phyloP scores from a whole-genome alignment of 2,888 invertebrate genomes.

The Dicycla oo region DNA sequence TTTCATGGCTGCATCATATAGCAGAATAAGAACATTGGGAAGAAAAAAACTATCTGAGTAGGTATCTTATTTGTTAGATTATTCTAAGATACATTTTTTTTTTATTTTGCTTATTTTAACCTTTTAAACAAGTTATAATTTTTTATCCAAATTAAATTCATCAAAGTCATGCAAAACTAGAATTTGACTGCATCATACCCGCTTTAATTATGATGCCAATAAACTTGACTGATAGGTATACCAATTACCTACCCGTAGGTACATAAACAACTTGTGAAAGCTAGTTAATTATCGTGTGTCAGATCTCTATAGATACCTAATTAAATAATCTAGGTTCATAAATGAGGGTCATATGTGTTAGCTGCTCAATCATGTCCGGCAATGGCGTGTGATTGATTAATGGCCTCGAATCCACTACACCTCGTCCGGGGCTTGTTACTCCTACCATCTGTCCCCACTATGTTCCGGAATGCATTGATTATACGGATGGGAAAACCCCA shows the following conservation, averaged over 20 bases:
- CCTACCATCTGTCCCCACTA: slow-evolving; percentile 42
- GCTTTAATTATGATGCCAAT: neutral
- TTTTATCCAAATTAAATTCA: neutral
- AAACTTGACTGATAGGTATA: slow-evolving; percentile 13
- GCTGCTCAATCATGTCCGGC: slow-evolving; percentile 55
- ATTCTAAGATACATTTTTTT: neutral
- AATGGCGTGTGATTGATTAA: slow-evolving; percentile 58
- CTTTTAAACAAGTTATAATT: slow-evolving; percentile 13
- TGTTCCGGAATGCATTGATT: slow-evolving; percentile 63
- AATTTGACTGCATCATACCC: neutral
- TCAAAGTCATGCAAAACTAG: neutral
- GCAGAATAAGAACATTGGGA: neutral
- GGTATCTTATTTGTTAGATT: neutral
- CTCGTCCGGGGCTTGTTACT: slow-evolving; percentile 39
- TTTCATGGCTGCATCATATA: neutral
- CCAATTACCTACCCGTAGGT: slow-evolving; percentile 1
- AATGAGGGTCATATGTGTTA: slow-evolving; percentile 63
- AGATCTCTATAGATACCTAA: slow-evolving; percentile 43
- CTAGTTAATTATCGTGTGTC: slow-evolving; percentile 30
- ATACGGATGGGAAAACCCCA: slow-evolving; percentile 65
- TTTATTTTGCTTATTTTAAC: slow-evolving; percentile 2
- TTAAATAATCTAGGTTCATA: slow-evolving; percentile 50
- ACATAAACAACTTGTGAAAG: slow-evolving; percentile 37
- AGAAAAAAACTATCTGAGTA: neutral
- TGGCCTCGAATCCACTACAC: slow-evolving; percentile 57